Evolutionary conservation across 2,113 vertebrate species (phyloP), one percentile per base, ranked within the genome.

Genomic region (Dunckerocampus dactyliophorus): DNA sequence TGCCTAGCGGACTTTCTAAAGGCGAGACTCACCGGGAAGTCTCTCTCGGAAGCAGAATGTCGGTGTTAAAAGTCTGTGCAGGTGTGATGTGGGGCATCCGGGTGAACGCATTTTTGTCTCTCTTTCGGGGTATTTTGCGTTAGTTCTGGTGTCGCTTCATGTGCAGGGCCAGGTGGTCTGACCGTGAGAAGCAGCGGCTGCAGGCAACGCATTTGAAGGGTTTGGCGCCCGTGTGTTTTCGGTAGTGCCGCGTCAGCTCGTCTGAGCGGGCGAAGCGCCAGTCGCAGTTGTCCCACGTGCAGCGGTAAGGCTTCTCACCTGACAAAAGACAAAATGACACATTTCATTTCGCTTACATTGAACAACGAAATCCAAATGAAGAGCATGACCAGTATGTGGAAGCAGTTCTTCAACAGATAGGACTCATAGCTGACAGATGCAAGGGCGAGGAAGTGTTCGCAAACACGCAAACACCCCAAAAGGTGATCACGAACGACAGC

Each of bases 81-180:
- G 31, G 31, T 5, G 13, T 14, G 39, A 14, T 14, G 11, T 43
- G 13, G 11, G 12, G 39, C 12, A 43, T 43, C 7, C 39, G 6
- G 39, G 39, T 6, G 12, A 43, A 43, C 39, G 11, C 31, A 14
- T 14, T 43, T 14, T 3, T 2, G 39, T 43, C 39, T 43, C 39
- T 43, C 13, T 1, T 13, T 31, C 1, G 20, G 31, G 31, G 3
- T 1, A 1, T 45, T 49, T 0, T 6, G 19, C 1, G 39, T 65
- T 89, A 95, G 67, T 93, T 95, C 89, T 94, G 93, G 87, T 95
- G 93, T 24, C 93, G 82, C 74, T 94, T 94, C 93, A 94, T 94
- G 89, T 95, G 93, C 71, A 95, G 90, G 14, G 93, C 93, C 85
- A 95, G 90, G 78, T 95, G 93, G 84, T 95, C 93, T 0, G 93